Percentiles rank a stretch among this genome's conserved stretches.
These are phyloP conservation scores for Leptogaster cylindrica DNA, from an alignment of 2,888 invertebrate genomes.

Conservation along the genomic window DNA sequence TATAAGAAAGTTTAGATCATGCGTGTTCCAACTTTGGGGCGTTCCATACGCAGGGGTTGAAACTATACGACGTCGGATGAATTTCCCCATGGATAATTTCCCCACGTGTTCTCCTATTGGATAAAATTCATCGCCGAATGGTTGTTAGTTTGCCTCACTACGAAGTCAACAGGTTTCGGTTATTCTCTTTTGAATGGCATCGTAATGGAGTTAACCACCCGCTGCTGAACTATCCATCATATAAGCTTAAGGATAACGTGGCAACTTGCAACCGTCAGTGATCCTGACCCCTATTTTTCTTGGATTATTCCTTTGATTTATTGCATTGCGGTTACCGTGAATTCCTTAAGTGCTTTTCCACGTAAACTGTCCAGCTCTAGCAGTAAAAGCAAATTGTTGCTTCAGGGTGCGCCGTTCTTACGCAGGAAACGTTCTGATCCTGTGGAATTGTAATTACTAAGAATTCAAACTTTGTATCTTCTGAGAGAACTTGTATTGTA, in stretches of 20 bases:
- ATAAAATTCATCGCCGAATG: background rate
- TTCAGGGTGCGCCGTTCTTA: background rate
- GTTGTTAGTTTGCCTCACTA: background rate
- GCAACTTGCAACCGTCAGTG: slow-evolving; percentile 3
- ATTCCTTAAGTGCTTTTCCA: slow-evolving; percentile 43
- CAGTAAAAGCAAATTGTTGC: background rate
- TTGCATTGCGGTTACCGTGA: background rate
- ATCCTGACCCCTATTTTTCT: slow-evolving; percentile 23
- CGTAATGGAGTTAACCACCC: slow-evolving; percentile 4
- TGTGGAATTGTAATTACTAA: too few species aligned
- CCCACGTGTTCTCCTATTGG: too few species aligned
- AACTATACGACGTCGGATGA: background rate
- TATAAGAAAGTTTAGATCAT: too few species aligned
- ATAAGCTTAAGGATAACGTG: slow-evolving; percentile 22
- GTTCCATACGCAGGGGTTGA: background rate
- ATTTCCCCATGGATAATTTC: too few species aligned
- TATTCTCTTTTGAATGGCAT: slow-evolving; percentile 4
- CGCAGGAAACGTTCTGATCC: too few species aligned
- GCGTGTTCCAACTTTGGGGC: background rate
- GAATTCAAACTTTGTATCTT: too few species aligned
- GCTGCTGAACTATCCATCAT: slow-evolving; percentile 18
- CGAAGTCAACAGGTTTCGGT: slow-evolving; percentile 10
- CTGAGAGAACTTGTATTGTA: too few species aligned
- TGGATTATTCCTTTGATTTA: slow-evolving; percentile 32
- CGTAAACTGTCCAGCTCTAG: slow-evolving; percentile 41